These are phyloP conservation scores for Leptocoma aspasia DNA, from an alignment of 2,113 vertebrate species.

Conservation along the genomic window DNA sequence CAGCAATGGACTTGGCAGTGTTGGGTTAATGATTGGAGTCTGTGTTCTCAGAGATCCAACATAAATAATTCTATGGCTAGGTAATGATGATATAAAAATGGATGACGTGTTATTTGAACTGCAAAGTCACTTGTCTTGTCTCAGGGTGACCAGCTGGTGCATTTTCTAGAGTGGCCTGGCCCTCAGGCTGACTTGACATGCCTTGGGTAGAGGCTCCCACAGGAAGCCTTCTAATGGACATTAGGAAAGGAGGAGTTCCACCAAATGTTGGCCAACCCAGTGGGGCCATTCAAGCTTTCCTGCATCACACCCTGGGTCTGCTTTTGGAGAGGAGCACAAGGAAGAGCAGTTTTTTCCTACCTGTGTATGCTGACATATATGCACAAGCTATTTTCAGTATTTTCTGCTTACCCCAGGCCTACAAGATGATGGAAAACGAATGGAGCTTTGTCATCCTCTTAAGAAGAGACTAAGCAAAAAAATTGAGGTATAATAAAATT, in stretches of 20 bases:
- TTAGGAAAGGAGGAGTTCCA: neutral
- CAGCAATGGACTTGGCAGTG: neutral
- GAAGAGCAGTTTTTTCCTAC: neutral
- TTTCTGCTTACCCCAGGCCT: neutral
- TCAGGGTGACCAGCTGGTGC: neutral
- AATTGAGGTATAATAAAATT: neutral
- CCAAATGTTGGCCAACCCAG: neutral
- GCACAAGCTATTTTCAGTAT: neutral
- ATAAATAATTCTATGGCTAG: neutral
- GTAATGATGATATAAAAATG: neutral
- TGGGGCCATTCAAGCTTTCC: neutral
- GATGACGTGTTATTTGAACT: neutral
- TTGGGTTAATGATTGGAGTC: neutral
- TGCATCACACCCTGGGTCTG: neutral
- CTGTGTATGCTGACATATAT: neutral
- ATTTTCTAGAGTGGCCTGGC: neutral
- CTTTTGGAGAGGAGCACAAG: neutral
- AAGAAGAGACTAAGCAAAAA: neutral
- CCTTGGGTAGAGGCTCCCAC: neutral
- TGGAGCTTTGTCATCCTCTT: rapidly evolving
- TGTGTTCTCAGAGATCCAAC: neutral
- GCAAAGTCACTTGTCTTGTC: neutral
- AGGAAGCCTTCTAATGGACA: neutral
- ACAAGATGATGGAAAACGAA: neutral
- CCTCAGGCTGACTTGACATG: neutral